Conservation (phyloP, 92 coral and sea anemone genomes). For the Heteractis magnifica region DNA sequence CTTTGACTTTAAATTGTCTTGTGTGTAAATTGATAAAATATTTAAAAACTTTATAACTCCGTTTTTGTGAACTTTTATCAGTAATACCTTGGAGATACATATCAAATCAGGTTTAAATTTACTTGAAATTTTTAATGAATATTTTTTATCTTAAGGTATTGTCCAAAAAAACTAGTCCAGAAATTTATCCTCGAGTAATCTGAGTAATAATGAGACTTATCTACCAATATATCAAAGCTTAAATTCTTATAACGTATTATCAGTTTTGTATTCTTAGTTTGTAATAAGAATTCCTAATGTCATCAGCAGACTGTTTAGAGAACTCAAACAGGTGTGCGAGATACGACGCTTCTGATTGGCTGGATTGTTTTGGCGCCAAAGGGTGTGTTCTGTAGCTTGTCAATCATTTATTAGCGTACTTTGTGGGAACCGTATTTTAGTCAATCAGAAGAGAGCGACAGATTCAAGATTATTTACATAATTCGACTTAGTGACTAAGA, state of each 20-base stretch:
- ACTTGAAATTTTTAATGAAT: background rate
- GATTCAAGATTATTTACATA: background rate
- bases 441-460: constrained; percentile 22
- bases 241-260: constrained; percentile 18
- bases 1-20: background rate
- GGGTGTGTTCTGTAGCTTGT: constrained; percentile 40
- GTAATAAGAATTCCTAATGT: constrained; percentile 4
- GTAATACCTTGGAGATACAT: background rate
- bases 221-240: background rate
- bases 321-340: constrained; percentile 31
- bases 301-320: constrained; percentile 20
- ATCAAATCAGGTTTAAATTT: background rate
- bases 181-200: constrained; percentile 25
- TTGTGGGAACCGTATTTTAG: constrained; percentile 25
- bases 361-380: constrained; percentile 26
- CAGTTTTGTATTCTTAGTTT: no score
- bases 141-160: background rate
- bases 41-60: background rate
- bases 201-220: constrained; percentile 12
- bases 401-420: constrained; percentile 55
- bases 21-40: background rate
- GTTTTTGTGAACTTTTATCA: background rate
- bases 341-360: constrained; percentile 28
- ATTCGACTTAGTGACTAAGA: constrained; percentile 6
- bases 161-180: background rate